Base-by-base conservation (phyloP, 1,140 invertebrate species). In the Calycopis cecrops region DNA sequence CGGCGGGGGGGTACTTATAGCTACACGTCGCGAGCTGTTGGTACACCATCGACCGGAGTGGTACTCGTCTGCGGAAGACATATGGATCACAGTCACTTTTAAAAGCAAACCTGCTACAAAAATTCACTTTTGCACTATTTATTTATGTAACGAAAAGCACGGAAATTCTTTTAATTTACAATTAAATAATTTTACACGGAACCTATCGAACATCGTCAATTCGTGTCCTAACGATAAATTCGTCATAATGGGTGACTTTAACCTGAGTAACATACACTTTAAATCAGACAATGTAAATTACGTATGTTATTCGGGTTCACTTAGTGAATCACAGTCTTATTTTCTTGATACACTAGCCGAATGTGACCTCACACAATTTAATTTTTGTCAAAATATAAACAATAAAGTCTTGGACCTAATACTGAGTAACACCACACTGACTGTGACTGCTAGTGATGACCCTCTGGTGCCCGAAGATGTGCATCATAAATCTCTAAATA, bases 1-100 rank as follows among this genome's bases (percentile, higher is more conserved):
- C 2, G 65, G 62, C 8, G 65, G 62, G 0, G 65, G 61, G 28
- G 62, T 64, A 1, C 34, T 60, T 4, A 57, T 58, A 18, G 58
- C 55, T 8, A 16, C 50, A 1, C 52, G 53, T 1, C 34, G 10
- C 2, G 37, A 59, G 1, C 11, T 42, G n/a, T 8, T 9, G 11
- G 21, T 28, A 0, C 28, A 21, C 6, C 8, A 2, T 12, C 37
- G 14, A 9, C 16, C 34, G 1, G 17, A 40, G 0, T 63, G 16
- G 35, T 37, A 21, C 10, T 55, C 49, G 0, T 35, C 50, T 2
- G 61, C 59, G 10, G 57, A 63, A 10, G 21, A 28, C 38, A 42
- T 59, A 0, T 63, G 56, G 57, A 10, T 63, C 1, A 48, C 56
- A 9, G 3, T 63, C 4, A 9, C 28, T 7, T n/a, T 52, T 2